Evolutionary conservation across 2,797 vertebrate genomes (phyloP).

Genomic region (Pteronotus mesoamericanus): DNA sequence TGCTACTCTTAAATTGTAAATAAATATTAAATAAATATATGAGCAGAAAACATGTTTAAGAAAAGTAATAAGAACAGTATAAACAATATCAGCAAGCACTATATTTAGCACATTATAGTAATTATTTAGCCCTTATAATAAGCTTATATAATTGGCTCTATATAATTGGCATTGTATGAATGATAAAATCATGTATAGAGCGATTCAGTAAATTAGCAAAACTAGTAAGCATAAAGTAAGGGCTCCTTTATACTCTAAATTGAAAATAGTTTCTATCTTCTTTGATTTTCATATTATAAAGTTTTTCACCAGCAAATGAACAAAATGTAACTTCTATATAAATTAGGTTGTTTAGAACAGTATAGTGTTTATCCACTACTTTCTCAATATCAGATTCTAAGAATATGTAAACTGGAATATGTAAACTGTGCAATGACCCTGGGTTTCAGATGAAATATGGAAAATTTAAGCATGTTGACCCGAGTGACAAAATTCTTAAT

Average conservation of each 20-base stretch:
- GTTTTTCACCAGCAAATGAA: neutral
- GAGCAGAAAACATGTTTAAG: neutral
- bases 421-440: neutral
- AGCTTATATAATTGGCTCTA: neutral
- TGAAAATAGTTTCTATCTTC: neutral
- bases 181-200: neutral
- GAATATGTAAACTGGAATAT: neutral
- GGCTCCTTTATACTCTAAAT: neutral
- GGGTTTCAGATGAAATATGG: neutral
- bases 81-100: neutral
- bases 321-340: neutral
- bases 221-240: neutral
- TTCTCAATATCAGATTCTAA: neutral
- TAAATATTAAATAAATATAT: neutral
- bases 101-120: neutral
- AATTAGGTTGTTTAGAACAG: neutral
- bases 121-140: constrained; percentile 6
- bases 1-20: neutral
- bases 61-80: neutral
- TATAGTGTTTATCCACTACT: neutral
- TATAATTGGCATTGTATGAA: neutral
- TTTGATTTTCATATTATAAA: neutral
- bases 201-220: neutral
- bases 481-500: neutral
- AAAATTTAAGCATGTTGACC: neutral